phyloP scores from a whole-genome alignment of 2,113 vertebrate genomes.

The Egretta garzetta region DNA sequence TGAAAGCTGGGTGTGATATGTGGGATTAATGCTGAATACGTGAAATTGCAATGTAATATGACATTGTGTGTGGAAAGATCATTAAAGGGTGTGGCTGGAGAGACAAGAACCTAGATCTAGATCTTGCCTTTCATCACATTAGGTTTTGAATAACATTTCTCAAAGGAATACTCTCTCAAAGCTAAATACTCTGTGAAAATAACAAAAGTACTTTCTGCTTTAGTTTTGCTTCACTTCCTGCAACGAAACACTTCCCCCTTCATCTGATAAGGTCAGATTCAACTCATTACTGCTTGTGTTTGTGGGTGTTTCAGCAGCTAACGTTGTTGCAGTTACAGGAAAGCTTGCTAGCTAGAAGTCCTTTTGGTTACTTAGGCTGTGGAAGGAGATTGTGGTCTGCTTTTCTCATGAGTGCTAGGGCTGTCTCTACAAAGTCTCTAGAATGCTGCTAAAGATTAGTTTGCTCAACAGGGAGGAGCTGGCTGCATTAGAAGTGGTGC shows the following conservation, averaged over 20 bases:
- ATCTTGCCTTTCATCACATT: background rate
- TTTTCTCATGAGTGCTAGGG: background rate
- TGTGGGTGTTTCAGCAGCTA: background rate
- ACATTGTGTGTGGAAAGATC: background rate
- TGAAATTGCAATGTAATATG: background rate
- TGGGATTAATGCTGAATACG: background rate
- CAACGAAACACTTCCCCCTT: background rate
- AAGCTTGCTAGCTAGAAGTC: background rate
- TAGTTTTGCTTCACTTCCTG: constrained; percentile 11
- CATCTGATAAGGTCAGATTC: background rate
- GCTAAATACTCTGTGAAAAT: background rate
- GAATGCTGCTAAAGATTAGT: background rate
- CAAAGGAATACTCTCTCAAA: background rate
- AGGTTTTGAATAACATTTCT: background rate
- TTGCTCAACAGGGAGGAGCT: background rate
- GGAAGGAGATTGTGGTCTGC: background rate
- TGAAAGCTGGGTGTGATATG: background rate
- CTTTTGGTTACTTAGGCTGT: background rate
- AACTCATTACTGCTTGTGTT: background rate
- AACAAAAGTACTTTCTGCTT: background rate
- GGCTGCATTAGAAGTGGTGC: background rate
- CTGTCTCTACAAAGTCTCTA: background rate
- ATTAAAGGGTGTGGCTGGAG: background rate
- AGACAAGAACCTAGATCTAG: background rate
- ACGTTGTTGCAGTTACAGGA: background rate